phyloP scores from a whole-genome alignment of 2,797 vertebrate genomes.

The Crenichthys baileyi region DNA sequence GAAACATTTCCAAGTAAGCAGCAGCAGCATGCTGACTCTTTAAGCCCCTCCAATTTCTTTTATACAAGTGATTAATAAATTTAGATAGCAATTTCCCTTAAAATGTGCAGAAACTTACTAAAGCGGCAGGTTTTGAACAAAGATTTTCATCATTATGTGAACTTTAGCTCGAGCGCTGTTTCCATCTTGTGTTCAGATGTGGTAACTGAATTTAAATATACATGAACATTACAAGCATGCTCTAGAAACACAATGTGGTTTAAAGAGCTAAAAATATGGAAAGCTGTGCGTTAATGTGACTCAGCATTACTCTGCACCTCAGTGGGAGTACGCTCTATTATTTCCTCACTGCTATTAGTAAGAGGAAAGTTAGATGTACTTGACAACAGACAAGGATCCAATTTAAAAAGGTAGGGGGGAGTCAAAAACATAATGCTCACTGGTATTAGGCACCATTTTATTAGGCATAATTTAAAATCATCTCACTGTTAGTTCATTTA shows the following conservation, averaged over 20 bases:
- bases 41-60: constrained; percentile 38
- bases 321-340: neutral
- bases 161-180: constrained; percentile 40
- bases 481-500: constrained; percentile 88
- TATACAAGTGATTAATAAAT: neutral
- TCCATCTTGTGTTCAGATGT: constrained; percentile 72
- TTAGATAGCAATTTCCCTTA: neutral
- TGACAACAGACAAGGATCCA: neutral
- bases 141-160: neutral
- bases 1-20: constrained; percentile 55
- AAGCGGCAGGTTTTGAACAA: constrained; percentile 25
- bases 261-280: constrained; percentile 38
- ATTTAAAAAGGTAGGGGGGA: no score
- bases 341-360: neutral
- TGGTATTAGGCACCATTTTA: constrained; percentile 78
- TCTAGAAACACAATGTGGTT: constrained; percentile 42
- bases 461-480: constrained; percentile 88
- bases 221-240: neutral
- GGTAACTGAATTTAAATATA: constrained; percentile 43
- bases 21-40: constrained; percentile 20
- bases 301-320: constrained; percentile 4
- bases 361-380: neutral
- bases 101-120: constrained; percentile 24
- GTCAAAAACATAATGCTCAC: neutral
- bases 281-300: constrained; percentile 6